A percentile compares a stretch with the other conserved stretches of the same genome.
phyloP scores from a whole-genome alignment of 2,113 vertebrate species.

The Passer montanus region DNA sequence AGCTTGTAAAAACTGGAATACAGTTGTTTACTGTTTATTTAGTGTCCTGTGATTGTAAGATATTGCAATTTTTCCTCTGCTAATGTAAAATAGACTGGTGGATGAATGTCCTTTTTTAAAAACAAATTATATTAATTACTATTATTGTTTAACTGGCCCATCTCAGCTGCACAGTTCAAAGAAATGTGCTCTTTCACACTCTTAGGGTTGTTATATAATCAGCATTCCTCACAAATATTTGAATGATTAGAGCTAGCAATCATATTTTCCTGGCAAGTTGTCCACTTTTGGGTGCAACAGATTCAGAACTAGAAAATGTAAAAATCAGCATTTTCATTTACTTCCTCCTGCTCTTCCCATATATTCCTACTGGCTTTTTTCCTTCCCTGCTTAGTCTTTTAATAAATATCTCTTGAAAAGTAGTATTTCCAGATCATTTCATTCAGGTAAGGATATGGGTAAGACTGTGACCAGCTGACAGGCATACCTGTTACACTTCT shows the following conservation, averaged over 20 bases:
- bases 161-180: background rate
- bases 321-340: slow-evolving; percentile 16
- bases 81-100: background rate
- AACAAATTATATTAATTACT: slow-evolving; percentile 10
- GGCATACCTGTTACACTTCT: background rate
- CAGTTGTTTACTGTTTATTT: slow-evolving; percentile 15
- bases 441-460: background rate
- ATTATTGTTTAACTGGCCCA: background rate
- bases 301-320: slow-evolving; percentile 14
- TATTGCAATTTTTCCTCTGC: background rate
- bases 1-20: background rate
- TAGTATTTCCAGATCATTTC: background rate
- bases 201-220: slow-evolving; percentile 15
- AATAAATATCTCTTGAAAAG: background rate
- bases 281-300: background rate
- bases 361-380: background rate
- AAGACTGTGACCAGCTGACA: background rate
- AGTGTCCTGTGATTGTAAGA: background rate
- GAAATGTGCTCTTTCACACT: background rate
- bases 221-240: slow-evolving; percentile 37
- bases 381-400: background rate
- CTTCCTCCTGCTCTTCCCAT: background rate
- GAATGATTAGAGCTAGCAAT: slow-evolving; percentile 18
- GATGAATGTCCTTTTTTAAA: background rate
- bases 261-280: slow-evolving; percentile 35